These are phyloP conservation scores for Idris sp. DNA, from an alignment of 1,140 invertebrate genomes.

Conservation along the genomic window DNA sequence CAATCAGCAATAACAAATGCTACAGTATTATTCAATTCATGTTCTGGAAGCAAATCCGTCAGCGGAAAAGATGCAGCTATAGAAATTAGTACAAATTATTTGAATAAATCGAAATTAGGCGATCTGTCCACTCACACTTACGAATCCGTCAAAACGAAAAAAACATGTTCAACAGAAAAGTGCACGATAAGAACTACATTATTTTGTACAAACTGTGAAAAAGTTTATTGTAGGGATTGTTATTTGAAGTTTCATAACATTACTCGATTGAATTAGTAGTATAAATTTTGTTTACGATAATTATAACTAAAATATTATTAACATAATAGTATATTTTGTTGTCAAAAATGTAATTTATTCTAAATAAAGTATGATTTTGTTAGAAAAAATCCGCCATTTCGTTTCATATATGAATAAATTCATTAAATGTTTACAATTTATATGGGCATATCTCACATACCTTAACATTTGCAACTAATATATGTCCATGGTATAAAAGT, in stretches of 20 bases:
- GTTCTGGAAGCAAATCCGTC: constrained; percentile 13
- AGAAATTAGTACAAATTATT: constrained; percentile 26
- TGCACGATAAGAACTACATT: constrained; percentile 16
- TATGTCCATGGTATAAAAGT: no score
- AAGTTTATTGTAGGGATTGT: constrained; percentile 8
- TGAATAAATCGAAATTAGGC: constrained; percentile 5
- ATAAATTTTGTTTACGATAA: neutral
- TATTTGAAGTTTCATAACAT: constrained; percentile 1
- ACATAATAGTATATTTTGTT: no score
- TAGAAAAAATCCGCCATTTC: no score
- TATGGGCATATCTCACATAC: no score
- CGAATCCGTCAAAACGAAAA: constrained; percentile 5
- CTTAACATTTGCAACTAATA: no score
- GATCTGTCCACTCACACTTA: constrained; percentile 11
- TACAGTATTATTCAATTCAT: constrained; percentile 28
- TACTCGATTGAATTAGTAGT: neutral
- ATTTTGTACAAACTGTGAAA: constrained; percentile 12
- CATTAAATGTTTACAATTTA: no score
- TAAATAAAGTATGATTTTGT: no score
- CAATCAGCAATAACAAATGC: constrained; percentile 39
- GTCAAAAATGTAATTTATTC: no score
- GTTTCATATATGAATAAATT: no score
- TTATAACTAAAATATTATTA: no score
- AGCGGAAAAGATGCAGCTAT: constrained; percentile 21
- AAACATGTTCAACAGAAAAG: constrained; percentile 21